Conservation (phyloP, 2,113 vertebrate species). For the Pygoscelis adeliae region DNA sequence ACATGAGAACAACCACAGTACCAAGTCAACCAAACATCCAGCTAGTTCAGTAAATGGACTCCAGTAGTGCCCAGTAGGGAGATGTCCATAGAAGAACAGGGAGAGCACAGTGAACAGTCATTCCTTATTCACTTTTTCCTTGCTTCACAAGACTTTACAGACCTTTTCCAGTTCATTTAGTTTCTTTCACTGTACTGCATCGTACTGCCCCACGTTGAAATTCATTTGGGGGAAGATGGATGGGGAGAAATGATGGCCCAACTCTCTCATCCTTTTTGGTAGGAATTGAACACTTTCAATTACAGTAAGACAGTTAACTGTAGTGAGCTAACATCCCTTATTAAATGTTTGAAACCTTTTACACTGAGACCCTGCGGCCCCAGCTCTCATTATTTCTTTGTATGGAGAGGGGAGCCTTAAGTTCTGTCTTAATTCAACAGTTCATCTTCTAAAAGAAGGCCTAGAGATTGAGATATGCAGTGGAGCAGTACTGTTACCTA, state of each 20-base stretch:
- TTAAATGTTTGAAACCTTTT: background rate
- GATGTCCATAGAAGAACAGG: background rate
- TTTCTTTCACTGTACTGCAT: background rate
- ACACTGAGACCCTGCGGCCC: background rate
- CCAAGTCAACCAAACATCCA: background rate
- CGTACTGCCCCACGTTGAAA: rapidly evolving
- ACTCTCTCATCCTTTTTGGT: background rate
- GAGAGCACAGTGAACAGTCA: background rate
- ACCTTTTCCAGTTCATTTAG: background rate
- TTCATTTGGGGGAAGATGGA: background rate
- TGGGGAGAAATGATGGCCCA: background rate
- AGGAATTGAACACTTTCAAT: background rate
- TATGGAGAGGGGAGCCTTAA: background rate
- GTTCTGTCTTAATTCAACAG: background rate
- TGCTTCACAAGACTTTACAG: background rate
- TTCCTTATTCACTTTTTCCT: background rate
- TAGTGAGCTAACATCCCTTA: background rate
- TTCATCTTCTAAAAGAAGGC: background rate
- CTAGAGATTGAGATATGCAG: background rate
- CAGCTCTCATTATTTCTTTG: background rate
- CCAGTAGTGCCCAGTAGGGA: background rate
- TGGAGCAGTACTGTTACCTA: background rate
- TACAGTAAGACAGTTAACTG: background rate
- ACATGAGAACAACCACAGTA: background rate
- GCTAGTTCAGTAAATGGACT: background rate